Percentiles rank a stretch among this genome's conserved stretches.
Evolutionary conservation across 1,140 invertebrate genomes (phyloP).

Genomic region (Zophobas atratus): DNA sequence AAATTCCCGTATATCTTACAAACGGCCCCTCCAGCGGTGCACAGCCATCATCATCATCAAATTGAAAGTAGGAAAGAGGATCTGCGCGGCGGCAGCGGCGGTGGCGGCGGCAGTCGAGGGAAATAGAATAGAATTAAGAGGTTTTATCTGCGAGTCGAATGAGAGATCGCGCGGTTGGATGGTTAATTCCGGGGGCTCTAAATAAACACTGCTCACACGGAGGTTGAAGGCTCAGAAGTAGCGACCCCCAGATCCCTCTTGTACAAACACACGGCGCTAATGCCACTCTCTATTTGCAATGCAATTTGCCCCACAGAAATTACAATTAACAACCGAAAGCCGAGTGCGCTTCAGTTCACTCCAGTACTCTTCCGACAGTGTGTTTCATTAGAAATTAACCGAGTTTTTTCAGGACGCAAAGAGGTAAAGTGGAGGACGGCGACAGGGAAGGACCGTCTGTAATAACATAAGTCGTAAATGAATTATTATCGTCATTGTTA

Average conservation of each 20-base stretch:
- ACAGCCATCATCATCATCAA: slow-evolving; percentile 16
- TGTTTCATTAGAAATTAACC: slow-evolving; percentile 33
- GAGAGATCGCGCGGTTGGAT: slow-evolving; percentile 57
- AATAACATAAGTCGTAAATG: too few species aligned
- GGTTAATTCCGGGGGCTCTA: slow-evolving; percentile 61
- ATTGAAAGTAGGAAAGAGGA: slow-evolving; percentile 52
- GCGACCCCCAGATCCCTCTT: slow-evolving; percentile 57
- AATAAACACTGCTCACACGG: slow-evolving; percentile 61
- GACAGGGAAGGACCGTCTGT: too few species aligned
- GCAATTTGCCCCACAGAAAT: slow-evolving; percentile 62
- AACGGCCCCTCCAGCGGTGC: slow-evolving; percentile 24
- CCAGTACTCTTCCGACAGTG: slow-evolving; percentile 35
- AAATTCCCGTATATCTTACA: not conserved
- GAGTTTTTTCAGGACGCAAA: too few species aligned
- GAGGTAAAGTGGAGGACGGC: too few species aligned
- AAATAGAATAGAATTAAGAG: slow-evolving; percentile 62
- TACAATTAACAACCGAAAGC: slow-evolving; percentile 63
- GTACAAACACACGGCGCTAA: slow-evolving; percentile 62
- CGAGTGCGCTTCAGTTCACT: slow-evolving; percentile 56
- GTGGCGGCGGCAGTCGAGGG: slow-evolving; percentile 42
- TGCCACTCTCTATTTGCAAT: slow-evolving; percentile 62
- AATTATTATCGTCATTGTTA: too few species aligned
- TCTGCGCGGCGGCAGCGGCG: slow-evolving; percentile 30
- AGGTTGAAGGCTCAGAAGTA: slow-evolving; percentile 38
- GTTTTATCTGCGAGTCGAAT: slow-evolving; percentile 62